Conservation (phyloP, 2,888 invertebrate species). For the Helicoverpa assulta region DNA sequence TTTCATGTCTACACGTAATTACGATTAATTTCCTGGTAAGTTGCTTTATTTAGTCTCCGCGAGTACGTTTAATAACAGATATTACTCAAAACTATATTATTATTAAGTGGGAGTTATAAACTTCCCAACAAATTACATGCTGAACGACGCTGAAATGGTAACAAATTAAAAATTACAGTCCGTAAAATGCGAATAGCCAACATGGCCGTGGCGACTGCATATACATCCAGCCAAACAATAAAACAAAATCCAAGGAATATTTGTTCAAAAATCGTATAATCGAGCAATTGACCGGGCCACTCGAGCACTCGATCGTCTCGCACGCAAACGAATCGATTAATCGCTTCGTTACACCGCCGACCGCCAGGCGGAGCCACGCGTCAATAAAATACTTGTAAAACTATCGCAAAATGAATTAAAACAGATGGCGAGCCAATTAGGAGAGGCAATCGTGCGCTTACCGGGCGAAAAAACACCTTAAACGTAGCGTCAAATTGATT, state of each 20-base stretch:
- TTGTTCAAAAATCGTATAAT: slow-evolving; percentile 77
- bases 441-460: slow-evolving; percentile 89
- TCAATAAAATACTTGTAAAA: slow-evolving; percentile 90
- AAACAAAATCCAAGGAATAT: slow-evolving; percentile 72
- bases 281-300: slow-evolving; percentile 74
- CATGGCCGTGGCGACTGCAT: slow-evolving; percentile 38
- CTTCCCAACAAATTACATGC: slow-evolving; percentile 33
- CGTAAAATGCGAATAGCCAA: slow-evolving; percentile 47
- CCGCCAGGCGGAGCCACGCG: slow-evolving; percentile 88
- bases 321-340: slow-evolving; percentile 89
- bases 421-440: slow-evolving; percentile 90
- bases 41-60: slow-evolving; percentile 37
- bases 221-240: slow-evolving; percentile 64
- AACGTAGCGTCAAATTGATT: slow-evolving; percentile 66
- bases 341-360: slow-evolving; percentile 83
- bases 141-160: slow-evolving; percentile 11
- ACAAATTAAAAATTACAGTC: slow-evolving; percentile 48
- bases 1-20: slow-evolving; percentile 59
- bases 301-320: slow-evolving; percentile 79
- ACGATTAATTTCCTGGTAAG: slow-evolving; percentile 56
- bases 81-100: slow-evolving; percentile 30
- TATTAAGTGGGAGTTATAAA: slow-evolving; percentile 14
- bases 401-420: slow-evolving; percentile 90
- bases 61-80: slow-evolving; percentile 32
- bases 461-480: slow-evolving; percentile 84